A percentile compares a stretch with the other conserved stretches of the same genome.
phyloP scores from a whole-genome alignment of 2,888 invertebrate species.

The Orchesella flavescens region DNA sequence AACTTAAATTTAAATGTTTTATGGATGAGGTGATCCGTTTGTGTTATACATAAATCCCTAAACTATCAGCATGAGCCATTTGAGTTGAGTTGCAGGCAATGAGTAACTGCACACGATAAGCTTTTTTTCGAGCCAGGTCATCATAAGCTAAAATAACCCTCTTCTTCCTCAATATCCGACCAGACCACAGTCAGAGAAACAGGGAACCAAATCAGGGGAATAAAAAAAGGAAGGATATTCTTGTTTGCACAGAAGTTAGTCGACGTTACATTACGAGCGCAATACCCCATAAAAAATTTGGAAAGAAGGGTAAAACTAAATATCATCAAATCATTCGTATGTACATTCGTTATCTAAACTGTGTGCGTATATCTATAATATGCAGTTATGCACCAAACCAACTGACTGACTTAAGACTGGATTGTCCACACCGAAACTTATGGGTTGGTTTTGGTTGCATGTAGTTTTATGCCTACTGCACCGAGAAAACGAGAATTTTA shows the following conservation, averaged over 20 bases:
- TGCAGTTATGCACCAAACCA: too few relatives aligned
- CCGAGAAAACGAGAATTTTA: background rate
- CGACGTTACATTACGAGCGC: background rate
- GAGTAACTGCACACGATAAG: constrained; percentile 43
- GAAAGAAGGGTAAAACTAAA: constrained; percentile 29
- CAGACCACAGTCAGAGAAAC: too few relatives aligned
- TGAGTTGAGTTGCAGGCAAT: constrained; percentile 19
- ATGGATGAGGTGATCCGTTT: constrained; percentile 58
- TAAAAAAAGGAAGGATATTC: too few relatives aligned
- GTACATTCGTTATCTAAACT: too few relatives aligned
- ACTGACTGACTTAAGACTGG: background rate
- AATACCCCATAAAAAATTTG: constrained; percentile 43
- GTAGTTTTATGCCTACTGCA: too few relatives aligned
- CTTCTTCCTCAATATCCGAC: background rate
- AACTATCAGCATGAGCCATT: constrained; percentile 60
- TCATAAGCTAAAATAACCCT: constrained; percentile 19
- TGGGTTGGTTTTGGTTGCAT: too few relatives aligned
- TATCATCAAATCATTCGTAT: constrained; percentile 32
- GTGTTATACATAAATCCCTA: constrained; percentile 49
- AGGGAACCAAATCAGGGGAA: too few relatives aligned
- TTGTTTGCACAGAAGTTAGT: too few relatives aligned
- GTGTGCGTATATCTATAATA: too few relatives aligned
- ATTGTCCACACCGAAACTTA: too few relatives aligned
- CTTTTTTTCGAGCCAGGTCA: constrained; percentile 6
- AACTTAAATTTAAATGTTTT: constrained; percentile 61